A percentile compares a stretch with the other conserved stretches of the same genome.
phyloP scores from a whole-genome alignment of 37 sponge, comb jelly and placozoan genomes.

The Geodia barretti region DNA sequence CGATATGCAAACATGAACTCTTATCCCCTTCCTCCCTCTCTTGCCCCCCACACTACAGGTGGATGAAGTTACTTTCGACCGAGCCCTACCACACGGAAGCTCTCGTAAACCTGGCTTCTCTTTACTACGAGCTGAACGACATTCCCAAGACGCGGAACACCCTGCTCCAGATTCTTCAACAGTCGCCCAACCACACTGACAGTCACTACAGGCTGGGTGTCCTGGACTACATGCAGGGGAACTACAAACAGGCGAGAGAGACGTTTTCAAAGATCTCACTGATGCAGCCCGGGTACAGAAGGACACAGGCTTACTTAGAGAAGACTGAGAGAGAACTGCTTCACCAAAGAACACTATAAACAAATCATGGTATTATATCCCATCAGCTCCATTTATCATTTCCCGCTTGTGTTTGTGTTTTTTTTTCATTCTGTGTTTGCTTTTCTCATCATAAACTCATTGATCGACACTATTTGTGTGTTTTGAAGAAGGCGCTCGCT shows the following conservation, averaged over 20 bases:
- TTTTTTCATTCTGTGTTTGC: background rate
- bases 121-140: slow-evolving; percentile 35
- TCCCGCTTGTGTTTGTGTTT: background rate
- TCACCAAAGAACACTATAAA: background rate
- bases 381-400: background rate
- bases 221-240: background rate
- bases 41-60: slow-evolving; percentile 21
- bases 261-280: background rate
- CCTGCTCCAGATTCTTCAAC: slow-evolving; percentile 29
- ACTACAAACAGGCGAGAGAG: slow-evolving; percentile 7
- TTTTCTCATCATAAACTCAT: background rate
- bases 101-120: slow-evolving; percentile 43
- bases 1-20: background rate
- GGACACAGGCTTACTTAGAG: background rate
- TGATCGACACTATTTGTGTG: too few species aligned
- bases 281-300: background rate
- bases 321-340: background rate
- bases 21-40: too few species aligned
- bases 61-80: background rate
- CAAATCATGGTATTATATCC: too few species aligned
- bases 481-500: too few species aligned
- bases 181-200: slow-evolving; percentile 37
- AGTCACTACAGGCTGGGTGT: slow-evolving; percentile 40
- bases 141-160: slow-evolving; percentile 11
- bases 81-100: slow-evolving; percentile 27